These are phyloP conservation scores for Leucosticte australis DNA, from an alignment of 2,113 vertebrate species.

Conservation along the genomic window DNA sequence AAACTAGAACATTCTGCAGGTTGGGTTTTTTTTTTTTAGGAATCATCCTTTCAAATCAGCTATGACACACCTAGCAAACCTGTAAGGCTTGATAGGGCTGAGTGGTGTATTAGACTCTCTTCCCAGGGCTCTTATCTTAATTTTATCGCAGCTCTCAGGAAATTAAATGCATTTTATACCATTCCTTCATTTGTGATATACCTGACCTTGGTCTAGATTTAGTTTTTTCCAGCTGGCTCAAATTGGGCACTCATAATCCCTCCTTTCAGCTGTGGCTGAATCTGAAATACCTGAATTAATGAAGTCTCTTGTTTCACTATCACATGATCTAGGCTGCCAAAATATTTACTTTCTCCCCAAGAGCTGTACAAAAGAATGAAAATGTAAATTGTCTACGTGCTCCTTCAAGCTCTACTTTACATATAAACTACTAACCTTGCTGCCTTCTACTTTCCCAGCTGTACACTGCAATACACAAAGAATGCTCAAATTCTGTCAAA, in stretches of 20 bases:
- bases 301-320: not conserved
- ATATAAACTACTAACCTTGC: not conserved
- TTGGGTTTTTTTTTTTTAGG: not conserved
- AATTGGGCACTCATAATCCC: not conserved
- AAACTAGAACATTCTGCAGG: not conserved
- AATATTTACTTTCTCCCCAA: slow-evolving; percentile 32
- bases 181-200: not conserved
- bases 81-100: not conserved
- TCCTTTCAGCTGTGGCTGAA: slow-evolving; percentile 4
- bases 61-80: not conserved
- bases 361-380: slow-evolving; percentile 3
- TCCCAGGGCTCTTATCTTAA: not conserved
- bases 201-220: not conserved
- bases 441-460: not conserved
- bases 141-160: slow-evolving; percentile 30
- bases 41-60: not conserved
- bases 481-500: slow-evolving; percentile 28
- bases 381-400: not conserved
- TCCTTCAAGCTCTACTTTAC: not conserved
- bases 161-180: slow-evolving; percentile 16
- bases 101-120: not conserved
- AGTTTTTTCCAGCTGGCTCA: slow-evolving; percentile 4
- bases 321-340: not conserved
- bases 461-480: not conserved
- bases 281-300: slow-evolving; percentile 37